A percentile compares a stretch with the other conserved stretches of the same genome.
These are phyloP conservation scores for Caenorhabditis sp. DNA, from an alignment of 2,888 invertebrate genomes.

Conservation along the genomic window DNA sequence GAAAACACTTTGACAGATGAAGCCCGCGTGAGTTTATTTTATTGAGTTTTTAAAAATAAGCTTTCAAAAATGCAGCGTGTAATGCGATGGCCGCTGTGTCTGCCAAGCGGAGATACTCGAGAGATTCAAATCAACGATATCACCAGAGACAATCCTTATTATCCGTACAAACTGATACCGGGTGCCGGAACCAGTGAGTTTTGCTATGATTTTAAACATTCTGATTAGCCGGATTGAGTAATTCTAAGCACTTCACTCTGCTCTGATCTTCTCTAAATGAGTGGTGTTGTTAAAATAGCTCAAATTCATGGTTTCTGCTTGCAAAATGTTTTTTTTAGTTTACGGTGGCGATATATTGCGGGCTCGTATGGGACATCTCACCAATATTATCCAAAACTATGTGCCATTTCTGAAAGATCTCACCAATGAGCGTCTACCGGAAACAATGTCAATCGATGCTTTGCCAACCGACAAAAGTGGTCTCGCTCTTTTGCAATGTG, in stretches of 20 bases:
- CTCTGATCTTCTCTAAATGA: too few relatives aligned
- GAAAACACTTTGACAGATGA: too few relatives aligned
- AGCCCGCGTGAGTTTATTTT: too few relatives aligned
- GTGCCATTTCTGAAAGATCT: neutral
- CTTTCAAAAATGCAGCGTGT: neutral
- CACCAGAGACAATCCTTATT: neutral
- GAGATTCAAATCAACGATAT: neutral
- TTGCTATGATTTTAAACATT: neutral
- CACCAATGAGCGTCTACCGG: too few relatives aligned
- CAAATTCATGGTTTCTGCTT: too few relatives aligned
- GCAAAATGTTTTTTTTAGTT: neutral
- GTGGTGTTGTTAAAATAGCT: too few relatives aligned
- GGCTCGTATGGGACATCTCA: neutral
- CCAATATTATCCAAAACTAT: neutral
- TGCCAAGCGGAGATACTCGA: neutral
- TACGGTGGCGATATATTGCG: neutral
- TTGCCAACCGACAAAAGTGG: neutral
- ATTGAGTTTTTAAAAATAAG: too few relatives aligned
- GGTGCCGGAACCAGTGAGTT: constrained; percentile 6
- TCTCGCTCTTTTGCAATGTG: neutral
- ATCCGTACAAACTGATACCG: neutral
- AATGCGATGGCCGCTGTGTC: neutral
- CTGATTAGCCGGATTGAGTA: too few relatives aligned
- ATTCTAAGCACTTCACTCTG: too few relatives aligned
- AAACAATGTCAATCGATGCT: too few relatives aligned